These are phyloP conservation scores for Troglohyphantes excavatus DNA, from an alignment of 2,888 invertebrate species.

Conservation along the genomic window DNA sequence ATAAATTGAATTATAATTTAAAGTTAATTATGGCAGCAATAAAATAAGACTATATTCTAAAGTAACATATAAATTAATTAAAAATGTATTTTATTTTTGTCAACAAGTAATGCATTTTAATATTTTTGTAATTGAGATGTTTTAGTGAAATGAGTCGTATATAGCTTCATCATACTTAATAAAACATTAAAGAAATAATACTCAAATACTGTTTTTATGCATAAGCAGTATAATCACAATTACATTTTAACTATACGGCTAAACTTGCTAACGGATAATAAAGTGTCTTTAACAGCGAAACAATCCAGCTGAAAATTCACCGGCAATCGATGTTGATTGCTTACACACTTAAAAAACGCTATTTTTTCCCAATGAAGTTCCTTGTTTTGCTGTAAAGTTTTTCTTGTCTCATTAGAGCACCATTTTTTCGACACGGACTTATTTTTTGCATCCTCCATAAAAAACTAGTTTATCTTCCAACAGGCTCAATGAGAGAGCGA, in stretches of 20 bases:
- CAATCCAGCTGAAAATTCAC: neutral
- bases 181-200: no score
- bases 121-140: no score
- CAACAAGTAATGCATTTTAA: no score
- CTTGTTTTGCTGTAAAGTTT: slow-evolving; percentile 9
- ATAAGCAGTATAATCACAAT: neutral
- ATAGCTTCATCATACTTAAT: no score
- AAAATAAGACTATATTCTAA: no score
- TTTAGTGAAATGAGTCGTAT: no score
- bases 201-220: neutral
- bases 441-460: neutral
- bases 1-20: no score
- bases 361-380: neutral
- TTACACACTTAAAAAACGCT: neutral
- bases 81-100: no score
- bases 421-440: neutral
- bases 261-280: neutral
- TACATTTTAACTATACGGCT: neutral
- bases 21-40: no score
- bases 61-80: no score
- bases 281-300: neutral
- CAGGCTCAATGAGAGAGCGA: neutral
- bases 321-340: slow-evolving; percentile 5
- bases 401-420: slow-evolving; percentile 1
- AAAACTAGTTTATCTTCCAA: neutral